A percentile compares a stretch with the other conserved stretches of the same genome.
These are phyloP conservation scores for Nothocercus nigrocapillus DNA, from an alignment of 2,113 vertebrate species.

Conservation along the genomic window DNA sequence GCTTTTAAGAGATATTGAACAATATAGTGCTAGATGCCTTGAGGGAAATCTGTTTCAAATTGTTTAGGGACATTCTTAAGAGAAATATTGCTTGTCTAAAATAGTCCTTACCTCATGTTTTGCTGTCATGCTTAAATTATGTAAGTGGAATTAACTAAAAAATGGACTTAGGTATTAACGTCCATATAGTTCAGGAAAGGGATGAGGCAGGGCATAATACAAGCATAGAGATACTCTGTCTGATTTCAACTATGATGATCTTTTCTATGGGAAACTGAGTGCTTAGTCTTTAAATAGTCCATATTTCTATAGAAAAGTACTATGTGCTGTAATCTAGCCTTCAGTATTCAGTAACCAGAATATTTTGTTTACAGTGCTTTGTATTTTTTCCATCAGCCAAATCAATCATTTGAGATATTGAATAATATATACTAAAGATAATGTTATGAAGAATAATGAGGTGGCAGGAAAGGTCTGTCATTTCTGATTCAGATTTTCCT, in stretches of 20 bases:
- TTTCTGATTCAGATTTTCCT: neutral
- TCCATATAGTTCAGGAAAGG: neutral
- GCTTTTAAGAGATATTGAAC: conserved; percentile 23
- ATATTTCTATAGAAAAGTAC: neutral
- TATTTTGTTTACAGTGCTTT: conserved; percentile 22
- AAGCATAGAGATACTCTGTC: neutral
- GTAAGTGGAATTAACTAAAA: neutral
- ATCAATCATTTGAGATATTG: neutral
- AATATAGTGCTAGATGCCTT: neutral
- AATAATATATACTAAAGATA: neutral
- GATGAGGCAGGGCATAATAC: neutral
- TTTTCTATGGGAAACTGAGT: neutral
- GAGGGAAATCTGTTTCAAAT: conserved; percentile 1
- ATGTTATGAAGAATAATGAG: neutral
- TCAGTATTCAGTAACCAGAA: neutral
- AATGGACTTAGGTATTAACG: conserved; percentile 15
- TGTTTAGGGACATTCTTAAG: neutral
- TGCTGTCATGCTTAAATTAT: conserved; percentile 49
- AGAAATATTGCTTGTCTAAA: conserved; percentile 7
- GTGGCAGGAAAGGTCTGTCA: neutral
- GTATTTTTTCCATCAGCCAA: conserved; percentile 9
- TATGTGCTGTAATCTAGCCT: neutral
- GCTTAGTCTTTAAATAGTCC: neutral
- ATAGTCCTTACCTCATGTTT: neutral
- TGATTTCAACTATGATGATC: neutral